A percentile compares a stretch with the other conserved stretches of the same genome.
These are phyloP conservation scores for Tuta absoluta DNA, from an alignment of 2,888 invertebrate genomes.

Conservation along the genomic window DNA sequence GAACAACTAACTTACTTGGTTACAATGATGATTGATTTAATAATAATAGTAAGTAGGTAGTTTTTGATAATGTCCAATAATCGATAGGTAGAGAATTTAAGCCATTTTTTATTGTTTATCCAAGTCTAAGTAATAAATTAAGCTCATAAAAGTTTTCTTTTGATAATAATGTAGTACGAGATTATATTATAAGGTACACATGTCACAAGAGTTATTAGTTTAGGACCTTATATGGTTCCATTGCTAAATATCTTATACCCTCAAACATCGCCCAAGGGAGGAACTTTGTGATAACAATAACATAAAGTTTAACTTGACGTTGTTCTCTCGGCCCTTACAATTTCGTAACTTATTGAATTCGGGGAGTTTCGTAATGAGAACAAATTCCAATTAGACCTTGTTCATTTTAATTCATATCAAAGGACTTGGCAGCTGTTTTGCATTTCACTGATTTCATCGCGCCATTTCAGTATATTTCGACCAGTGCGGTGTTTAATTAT, in stretches of 20 bases:
- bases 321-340: neutral
- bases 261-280: conserved; percentile 22
- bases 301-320: conserved; percentile 1
- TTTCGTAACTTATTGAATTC: conserved; percentile 15
- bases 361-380: neutral
- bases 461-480: neutral
- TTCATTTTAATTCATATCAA: neutral
- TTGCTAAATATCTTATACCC: neutral
- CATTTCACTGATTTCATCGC: neutral
- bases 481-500: too few relatives aligned
- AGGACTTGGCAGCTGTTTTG: neutral
- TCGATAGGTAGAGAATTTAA: too few relatives aligned
- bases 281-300: conserved; percentile 23
- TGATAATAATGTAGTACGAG: too few relatives aligned
- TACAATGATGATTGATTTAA: too few relatives aligned
- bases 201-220: too few relatives aligned
- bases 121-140: too few relatives aligned
- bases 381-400: conserved; percentile 18
- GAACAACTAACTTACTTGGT: conserved; percentile 25
- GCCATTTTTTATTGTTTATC: too few relatives aligned
- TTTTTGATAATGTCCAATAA: too few relatives aligned
- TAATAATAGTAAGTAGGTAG: too few relatives aligned
- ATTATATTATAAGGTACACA: too few relatives aligned
- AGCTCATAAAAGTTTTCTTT: too few relatives aligned
- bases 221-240: neutral